Conservation (phyloP, 2,888 invertebrate genomes). For the Perizoma affinitatum region DNA sequence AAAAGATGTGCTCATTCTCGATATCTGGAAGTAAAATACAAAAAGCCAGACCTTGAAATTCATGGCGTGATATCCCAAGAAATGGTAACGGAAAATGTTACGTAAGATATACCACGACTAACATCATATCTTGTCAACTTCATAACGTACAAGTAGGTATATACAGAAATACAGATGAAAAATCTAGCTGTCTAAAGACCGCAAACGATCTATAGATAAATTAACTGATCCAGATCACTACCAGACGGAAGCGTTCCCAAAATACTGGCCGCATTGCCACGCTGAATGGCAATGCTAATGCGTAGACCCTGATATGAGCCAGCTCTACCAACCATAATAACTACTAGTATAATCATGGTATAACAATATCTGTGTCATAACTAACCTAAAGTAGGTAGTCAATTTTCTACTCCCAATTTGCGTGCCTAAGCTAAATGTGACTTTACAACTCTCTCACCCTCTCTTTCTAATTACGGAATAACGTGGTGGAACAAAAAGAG, state of each 20-base stretch:
- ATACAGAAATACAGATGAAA: no score
- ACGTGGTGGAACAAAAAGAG: conserved; percentile 82
- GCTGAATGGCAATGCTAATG: no score
- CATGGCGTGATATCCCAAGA: not conserved
- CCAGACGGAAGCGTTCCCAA: no score
- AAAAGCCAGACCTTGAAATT: not conserved
- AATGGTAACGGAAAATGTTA: not conserved
- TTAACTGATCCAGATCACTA: no score
- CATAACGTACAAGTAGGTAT: no score
- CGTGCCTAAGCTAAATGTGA: conserved; percentile 35
- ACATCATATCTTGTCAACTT: not conserved
- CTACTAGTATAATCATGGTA: no score
- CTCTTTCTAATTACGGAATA: conserved; percentile 83
- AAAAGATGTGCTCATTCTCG: not conserved
- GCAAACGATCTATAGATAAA: no score
- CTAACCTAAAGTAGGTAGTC: not conserved
- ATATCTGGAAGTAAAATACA: not conserved
- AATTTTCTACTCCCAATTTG: conserved; percentile 28
- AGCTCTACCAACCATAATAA: no score
- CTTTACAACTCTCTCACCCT: conserved; percentile 56
- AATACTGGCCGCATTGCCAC: no score
- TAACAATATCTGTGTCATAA: not conserved
- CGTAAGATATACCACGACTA: not conserved
- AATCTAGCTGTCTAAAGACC: no score
- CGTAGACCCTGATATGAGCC: no score